A percentile compares a stretch with the other conserved stretches of the same genome.
phyloP scores from a whole-genome alignment of 1,140 invertebrate species.

The Riptortus pedestris region DNA sequence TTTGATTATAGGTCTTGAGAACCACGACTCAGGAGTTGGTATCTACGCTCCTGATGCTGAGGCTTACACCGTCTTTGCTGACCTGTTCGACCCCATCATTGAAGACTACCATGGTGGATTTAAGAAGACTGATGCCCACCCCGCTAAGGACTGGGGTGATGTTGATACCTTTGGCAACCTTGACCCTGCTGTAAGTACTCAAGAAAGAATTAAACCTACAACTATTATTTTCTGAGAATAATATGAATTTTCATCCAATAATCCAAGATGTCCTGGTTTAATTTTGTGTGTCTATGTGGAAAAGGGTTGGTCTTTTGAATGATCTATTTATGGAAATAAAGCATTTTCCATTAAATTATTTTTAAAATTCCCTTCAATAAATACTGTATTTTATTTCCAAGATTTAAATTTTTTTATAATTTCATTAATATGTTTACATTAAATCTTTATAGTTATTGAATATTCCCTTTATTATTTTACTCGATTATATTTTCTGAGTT shows the following conservation, averaged over 20 bases:
- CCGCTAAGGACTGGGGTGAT: slow-evolving; percentile 86
- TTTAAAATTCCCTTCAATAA: no score
- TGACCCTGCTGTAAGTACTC: slow-evolving; percentile 59
- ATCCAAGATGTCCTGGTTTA: neutral
- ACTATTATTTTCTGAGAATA: neutral
- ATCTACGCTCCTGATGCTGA: slow-evolving; percentile 94
- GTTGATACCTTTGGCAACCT: slow-evolving; percentile 77
- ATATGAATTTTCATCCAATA: neutral
- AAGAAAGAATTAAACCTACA: no score
- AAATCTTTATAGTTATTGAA: no score
- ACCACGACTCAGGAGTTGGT: slow-evolving; percentile 81
- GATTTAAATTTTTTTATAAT: no score
- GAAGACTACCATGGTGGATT: slow-evolving; percentile 92
- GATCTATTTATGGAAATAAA: no score
- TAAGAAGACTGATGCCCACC: slow-evolving; percentile 86
- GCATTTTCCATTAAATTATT: no score
- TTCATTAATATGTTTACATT: no score
- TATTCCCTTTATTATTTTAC: no score
- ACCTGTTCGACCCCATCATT: slow-evolving; percentile 91
- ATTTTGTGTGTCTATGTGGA: neutral
- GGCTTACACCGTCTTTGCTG: slow-evolving; percentile 77
- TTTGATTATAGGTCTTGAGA: slow-evolving; percentile 58
- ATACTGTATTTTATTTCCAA: no score
- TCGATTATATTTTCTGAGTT: no score
- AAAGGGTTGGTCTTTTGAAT: no score